A percentile compares a stretch with the other conserved stretches of the same genome.
Evolutionary conservation across 2,888 invertebrate genomes (phyloP).

Genomic region (Lutraria lutraria): DNA sequence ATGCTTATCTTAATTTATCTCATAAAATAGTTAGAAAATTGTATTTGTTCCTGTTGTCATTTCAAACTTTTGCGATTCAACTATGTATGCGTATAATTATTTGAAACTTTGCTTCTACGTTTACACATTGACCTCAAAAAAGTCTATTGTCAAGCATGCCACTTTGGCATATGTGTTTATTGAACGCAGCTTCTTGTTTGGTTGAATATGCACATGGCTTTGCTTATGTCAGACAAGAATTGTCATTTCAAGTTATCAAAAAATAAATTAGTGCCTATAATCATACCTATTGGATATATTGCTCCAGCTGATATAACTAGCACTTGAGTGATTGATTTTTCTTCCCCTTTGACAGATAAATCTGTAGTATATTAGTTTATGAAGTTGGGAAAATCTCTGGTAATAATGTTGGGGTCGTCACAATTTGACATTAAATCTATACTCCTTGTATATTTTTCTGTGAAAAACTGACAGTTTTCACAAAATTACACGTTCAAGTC

Average conservation of each 20-base stretch:
- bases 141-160: too few relatives aligned
- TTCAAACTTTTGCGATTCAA: too few relatives aligned
- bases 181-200: not conserved
- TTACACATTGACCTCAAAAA: too few relatives aligned
- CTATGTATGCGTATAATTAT: too few relatives aligned
- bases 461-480: not conserved
- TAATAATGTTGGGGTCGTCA: not conserved
- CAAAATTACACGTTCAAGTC: not conserved
- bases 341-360: not conserved
- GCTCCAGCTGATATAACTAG: not conserved
- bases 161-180: too few relatives aligned
- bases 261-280: not conserved
- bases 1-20: too few relatives aligned
- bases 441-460: not conserved
- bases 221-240: not conserved
- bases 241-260: not conserved
- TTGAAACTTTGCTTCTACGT: too few relatives aligned
- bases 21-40: too few relatives aligned
- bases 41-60: too few relatives aligned
- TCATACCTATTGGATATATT: not conserved
- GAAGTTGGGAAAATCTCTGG: not conserved
- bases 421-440: constrained; percentile 19
- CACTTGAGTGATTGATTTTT: not conserved
- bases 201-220: not conserved
- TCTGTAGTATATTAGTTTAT: constrained; percentile 5